Evolutionary conservation across 2,888 invertebrate genomes (phyloP).

Genomic region (Hybos culiciformis): DNA sequence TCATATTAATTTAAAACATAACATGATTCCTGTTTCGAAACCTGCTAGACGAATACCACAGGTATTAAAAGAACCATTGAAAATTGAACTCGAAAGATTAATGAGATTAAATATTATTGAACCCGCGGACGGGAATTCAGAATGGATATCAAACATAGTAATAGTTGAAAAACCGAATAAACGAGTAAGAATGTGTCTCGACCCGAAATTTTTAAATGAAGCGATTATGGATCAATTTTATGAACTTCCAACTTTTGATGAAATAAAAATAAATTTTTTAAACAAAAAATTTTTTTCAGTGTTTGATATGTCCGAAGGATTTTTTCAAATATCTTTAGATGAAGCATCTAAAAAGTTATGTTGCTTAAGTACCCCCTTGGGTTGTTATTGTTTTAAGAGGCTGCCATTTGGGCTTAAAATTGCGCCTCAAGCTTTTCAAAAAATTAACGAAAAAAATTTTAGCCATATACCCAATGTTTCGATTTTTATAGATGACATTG

Average conservation of each 20-base stretch:
- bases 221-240: conserved; percentile 2
- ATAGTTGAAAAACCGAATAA: conserved; percentile 8
- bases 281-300: conserved; percentile 3
- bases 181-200: conserved; percentile 3
- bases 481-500: conserved; percentile 10
- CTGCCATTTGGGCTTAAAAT: conserved; percentile 6
- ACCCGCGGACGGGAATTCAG: neutral
- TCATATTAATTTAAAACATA: too few relatives aligned
- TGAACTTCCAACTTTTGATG: conserved; percentile 4
- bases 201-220: conserved; percentile 6
- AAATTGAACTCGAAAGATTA: neutral
- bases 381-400: conserved; percentile 6
- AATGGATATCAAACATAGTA: conserved; percentile 9
- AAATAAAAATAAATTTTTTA: conserved; percentile 4
- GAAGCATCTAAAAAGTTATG: conserved; percentile 3
- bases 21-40: too few relatives aligned
- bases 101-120: neutral
- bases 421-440: conserved; percentile 7
- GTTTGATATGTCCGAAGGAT: conserved; percentile 7
- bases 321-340: conserved; percentile 3
- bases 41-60: too few relatives aligned
- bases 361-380: conserved; percentile 11
- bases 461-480: conserved; percentile 2
- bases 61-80: too few relatives aligned
- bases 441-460: conserved; percentile 7